These are phyloP conservation scores for Romanogobio albipinnatus DNA, from an alignment of 2,113 vertebrate species.

Conservation along the genomic window DNA sequence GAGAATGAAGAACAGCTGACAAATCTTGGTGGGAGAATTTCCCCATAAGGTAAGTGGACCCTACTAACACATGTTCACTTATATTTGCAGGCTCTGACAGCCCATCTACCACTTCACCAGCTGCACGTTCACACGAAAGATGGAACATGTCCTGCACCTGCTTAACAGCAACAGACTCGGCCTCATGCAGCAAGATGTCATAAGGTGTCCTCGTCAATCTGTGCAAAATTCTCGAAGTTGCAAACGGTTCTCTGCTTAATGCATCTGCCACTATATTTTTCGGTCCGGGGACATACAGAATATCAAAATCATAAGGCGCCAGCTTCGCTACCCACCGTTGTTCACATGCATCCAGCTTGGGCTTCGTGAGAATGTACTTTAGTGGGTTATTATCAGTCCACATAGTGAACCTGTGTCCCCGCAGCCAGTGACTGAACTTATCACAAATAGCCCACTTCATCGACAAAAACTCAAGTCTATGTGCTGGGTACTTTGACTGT, in stretches of 20 bases:
- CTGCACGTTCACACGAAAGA: not conserved
- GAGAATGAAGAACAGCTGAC: no score
- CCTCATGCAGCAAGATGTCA: slow-evolving; percentile 36
- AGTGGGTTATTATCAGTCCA: no score
- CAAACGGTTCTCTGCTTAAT: slow-evolving; percentile 36
- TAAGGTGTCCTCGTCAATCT: slow-evolving; percentile 16
- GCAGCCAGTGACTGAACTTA: no score
- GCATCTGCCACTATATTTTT: slow-evolving; percentile 41
- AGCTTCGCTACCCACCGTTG: slow-evolving; percentile 19
- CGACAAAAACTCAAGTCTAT: no score
- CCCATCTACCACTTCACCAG: not conserved
- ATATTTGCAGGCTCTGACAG: not conserved
- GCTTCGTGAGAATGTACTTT: no score
- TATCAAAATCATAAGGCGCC: slow-evolving; percentile 36
- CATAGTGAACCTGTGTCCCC: no score
- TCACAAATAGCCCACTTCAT: no score
- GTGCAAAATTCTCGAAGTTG: slow-evolving; percentile 3
- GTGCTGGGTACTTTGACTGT: no score
- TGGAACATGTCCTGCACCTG: slow-evolving; percentile 34
- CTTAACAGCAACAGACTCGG: not conserved
- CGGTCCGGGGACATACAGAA: slow-evolving; percentile 24
- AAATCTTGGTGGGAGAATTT: not conserved
- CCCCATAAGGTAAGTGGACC: not conserved
- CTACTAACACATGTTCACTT: not conserved
- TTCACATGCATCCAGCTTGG: slow-evolving; percentile 45